A percentile compares a stretch with the other conserved stretches of the same genome.
phyloP scores from a whole-genome alignment of 2,797 vertebrate species.

The Lophotriccus pileatus region DNA sequence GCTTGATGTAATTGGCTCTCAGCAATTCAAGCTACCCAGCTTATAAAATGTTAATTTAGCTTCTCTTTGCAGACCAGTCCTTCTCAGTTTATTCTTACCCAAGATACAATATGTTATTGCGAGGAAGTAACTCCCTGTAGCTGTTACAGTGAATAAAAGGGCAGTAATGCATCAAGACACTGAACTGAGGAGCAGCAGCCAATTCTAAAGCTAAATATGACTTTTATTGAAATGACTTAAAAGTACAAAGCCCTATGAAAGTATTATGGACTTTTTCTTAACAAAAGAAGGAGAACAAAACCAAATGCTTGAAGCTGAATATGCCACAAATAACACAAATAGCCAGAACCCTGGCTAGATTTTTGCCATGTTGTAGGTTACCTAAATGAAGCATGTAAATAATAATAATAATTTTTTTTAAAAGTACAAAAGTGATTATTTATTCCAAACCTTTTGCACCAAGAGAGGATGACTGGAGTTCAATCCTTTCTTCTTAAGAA shows the following conservation, averaged over 20 bases:
- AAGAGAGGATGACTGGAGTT: background rate
- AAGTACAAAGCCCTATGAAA: background rate
- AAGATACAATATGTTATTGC: background rate
- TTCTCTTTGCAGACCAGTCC: background rate
- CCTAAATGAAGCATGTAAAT: background rate
- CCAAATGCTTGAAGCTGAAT: background rate
- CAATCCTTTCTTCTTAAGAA: slow-evolving; percentile 41
- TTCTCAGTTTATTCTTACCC: background rate
- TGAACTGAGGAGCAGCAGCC: background rate
- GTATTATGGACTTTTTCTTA: background rate
- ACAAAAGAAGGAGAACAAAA: background rate
- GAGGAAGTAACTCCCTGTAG: background rate
- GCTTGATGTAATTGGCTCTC: slow-evolving; percentile 33
- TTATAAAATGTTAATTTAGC: slow-evolving; percentile 26
- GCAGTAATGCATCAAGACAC: background rate
- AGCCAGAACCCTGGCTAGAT: background rate
- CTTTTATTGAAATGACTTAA: background rate
- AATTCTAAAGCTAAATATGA: background rate
- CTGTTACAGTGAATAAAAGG: background rate
- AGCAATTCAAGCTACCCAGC: slow-evolving; percentile 7
- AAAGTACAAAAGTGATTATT: background rate
- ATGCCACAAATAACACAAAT: background rate
- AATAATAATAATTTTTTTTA: background rate
- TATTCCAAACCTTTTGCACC: background rate
- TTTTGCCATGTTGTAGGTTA: background rate